Base-by-base conservation (phyloP, 2,113 vertebrate genomes). In the Anolis sagrei region DNA sequence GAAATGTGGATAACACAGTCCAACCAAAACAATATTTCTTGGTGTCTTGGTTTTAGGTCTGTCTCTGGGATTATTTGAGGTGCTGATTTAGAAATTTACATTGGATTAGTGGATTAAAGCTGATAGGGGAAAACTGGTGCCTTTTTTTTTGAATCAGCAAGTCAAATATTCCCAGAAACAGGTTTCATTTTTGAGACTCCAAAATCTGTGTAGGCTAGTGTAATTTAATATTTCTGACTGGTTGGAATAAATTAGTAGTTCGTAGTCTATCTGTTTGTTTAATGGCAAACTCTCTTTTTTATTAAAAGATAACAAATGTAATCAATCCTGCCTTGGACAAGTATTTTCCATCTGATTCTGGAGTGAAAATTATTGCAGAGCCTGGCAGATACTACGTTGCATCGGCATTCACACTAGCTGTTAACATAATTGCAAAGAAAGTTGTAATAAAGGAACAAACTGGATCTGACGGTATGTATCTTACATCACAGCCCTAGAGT, bases 371-470 rank as follows among this genome's bases (percentile, higher is more conserved):
- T 91, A 99, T 99, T 84, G 97, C 98, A 4, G 99, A 99, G 91
- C 99, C 99, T 0, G 99, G 99, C 39, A 97, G 98, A 85, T 99
- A 98, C 81, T 99, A 99, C 6, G 99, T 99, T 70, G 98, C 98
- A 0, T 99, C 99, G 72, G 98, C 99, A 1, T 99, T 97, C 93
- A 99, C 97, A 0, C 95, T 99, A 32, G 98, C 98, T 13, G 99
- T 99, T 84, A 99, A 98, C 86, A 97, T 99, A 85, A 99, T 99
- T 91, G 98, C 98, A 44, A 99, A 99, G 94, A 99, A 99, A 89
- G 96, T 98, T 44, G 96, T 99, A 25, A 93, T 97, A 89, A 98
- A 97, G 70, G 98, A 99, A 3, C 97, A 98, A 69, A 93, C 95
- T 0, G 94, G 95, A 89, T 98, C 97, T 91, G 98, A 99, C 77